Evolutionary conservation across 2,113 vertebrate species (phyloP).

Genomic region (Crotophaga sulcirostris): DNA sequence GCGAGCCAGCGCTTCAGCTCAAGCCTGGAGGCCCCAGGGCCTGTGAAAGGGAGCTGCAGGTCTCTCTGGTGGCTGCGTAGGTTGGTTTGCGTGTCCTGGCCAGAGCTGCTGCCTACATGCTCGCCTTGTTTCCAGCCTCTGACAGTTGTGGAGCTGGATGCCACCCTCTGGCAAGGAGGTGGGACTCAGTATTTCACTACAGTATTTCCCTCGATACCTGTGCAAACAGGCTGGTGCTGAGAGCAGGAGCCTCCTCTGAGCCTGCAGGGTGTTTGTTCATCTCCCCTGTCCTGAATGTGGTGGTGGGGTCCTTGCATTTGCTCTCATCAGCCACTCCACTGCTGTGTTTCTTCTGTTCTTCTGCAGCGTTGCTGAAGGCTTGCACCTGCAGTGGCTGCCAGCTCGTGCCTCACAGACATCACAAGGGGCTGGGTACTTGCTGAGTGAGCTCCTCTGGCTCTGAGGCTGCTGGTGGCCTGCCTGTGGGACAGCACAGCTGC

Average conservation of each 20-base stretch:
- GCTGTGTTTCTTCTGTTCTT: neutral
- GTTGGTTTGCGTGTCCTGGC: neutral
- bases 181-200: slow-evolving; percentile 5
- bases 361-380: neutral
- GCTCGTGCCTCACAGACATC: neutral
- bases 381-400: neutral
- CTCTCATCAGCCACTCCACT: neutral
- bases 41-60: slow-evolving; percentile 29
- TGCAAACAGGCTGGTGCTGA: slow-evolving; percentile 21
- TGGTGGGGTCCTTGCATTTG: neutral
- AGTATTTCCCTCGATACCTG: neutral
- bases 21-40: slow-evolving; percentile 12
- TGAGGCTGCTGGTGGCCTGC: neutral
- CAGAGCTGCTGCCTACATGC: neutral
- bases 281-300: neutral
- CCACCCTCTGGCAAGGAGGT: neutral
- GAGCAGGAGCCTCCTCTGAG: neutral
- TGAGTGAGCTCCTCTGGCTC: neutral
- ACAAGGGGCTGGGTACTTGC: neutral
- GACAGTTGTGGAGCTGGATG: neutral
- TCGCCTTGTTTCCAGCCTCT: neutral
- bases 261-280: neutral
- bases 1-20: neutral
- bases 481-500: neutral
- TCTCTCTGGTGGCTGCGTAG: neutral